phyloP scores from a whole-genome alignment of 2,113 vertebrate species.

The Thryonomys swinderianus region DNA sequence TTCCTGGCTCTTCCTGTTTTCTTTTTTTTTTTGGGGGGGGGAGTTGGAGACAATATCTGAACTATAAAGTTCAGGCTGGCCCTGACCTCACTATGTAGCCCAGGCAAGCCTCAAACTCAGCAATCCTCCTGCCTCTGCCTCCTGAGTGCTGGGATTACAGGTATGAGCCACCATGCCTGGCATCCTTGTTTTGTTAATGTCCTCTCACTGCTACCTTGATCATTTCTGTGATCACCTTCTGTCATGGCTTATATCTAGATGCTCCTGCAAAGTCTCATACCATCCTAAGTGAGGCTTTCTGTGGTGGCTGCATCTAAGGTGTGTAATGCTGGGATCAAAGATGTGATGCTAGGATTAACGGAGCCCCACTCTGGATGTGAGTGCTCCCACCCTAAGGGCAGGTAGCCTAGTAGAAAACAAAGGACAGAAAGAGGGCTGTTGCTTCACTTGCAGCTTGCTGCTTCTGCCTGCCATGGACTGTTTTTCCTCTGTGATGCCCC shows the following conservation, averaged over 20 bases:
- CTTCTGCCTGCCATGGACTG: neutral
- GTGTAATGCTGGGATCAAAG: neutral
- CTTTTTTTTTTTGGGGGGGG: too few relatives aligned
- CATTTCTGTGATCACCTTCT: neutral
- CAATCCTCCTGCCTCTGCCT: too few relatives aligned
- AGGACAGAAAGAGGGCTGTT: neutral
- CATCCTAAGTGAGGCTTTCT: neutral
- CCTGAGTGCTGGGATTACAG: too few relatives aligned
- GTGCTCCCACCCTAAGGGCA: neutral
- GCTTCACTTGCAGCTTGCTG: neutral
- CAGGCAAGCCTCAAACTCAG: too few relatives aligned
- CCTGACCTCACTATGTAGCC: too few relatives aligned
- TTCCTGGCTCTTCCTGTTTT: neutral
- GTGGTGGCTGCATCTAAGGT: neutral
- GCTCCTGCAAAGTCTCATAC: neutral
- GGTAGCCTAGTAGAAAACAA: neutral
- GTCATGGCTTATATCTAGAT: neutral
- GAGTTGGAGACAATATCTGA: too few relatives aligned
- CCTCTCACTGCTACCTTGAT: neutral
- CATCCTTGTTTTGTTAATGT: slow-evolving; percentile 20
- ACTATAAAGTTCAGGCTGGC: too few relatives aligned
- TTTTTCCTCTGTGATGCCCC: neutral
- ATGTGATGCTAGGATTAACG: neutral
- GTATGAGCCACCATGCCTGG: too few relatives aligned
- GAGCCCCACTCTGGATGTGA: neutral